Percentiles rank a stretch among this genome's conserved stretches.
Evolutionary conservation across 2,797 vertebrate species (phyloP).

Genomic region (Enoplosus armatus): DNA sequence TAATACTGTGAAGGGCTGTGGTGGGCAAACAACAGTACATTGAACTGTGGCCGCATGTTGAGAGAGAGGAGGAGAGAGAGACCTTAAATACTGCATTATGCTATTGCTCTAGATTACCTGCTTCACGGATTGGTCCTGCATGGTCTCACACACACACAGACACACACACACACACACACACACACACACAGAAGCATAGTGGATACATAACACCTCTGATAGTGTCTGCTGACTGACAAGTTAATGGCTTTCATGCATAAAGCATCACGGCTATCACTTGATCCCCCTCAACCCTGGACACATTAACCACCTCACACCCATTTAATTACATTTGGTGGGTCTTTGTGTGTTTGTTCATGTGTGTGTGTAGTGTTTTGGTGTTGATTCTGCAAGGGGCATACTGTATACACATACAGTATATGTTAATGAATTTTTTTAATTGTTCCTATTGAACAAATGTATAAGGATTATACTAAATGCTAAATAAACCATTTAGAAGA

Average conservation of each 20-base stretch:
- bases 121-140: conserved; percentile 41
- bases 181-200: background rate
- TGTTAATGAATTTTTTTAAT: background rate
- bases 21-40: too few species aligned
- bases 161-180: conserved; percentile 22
- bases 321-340: conserved; percentile 74
- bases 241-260: conserved; percentile 81
- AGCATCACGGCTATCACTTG: conserved; percentile 73
- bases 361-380: conserved; percentile 12
- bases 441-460: background rate
- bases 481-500: conserved; percentile 14
- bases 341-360: background rate
- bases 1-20: background rate
- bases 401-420: background rate
- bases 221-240: conserved; percentile 61
- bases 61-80: background rate
- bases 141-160: conserved; percentile 28
- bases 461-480: too few species aligned
- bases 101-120: conserved; percentile 35
- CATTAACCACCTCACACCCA: conserved; percentile 68
- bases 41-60: background rate
- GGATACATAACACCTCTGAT: conserved; percentile 68
- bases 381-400: background rate
- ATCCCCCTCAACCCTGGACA: conserved; percentile 65
- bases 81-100: conserved; percentile 19